These are phyloP conservation scores for Bos indicus DNA, from an alignment of 2,113 vertebrate species.

Conservation along the genomic window DNA sequence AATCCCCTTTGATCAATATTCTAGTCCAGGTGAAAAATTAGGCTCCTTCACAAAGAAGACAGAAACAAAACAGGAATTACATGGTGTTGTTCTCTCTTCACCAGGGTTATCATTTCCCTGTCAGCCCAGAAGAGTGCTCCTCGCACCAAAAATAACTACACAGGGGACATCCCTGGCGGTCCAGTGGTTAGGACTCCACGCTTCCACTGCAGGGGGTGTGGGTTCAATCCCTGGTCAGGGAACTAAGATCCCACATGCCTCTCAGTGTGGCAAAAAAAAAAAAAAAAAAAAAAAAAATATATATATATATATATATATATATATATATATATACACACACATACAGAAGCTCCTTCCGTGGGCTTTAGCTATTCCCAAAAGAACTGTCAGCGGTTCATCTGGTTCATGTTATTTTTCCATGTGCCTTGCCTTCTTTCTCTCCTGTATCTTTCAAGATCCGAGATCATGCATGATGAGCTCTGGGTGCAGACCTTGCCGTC, in stretches of 20 bases:
- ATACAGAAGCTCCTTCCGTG: background rate
- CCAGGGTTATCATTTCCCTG: background rate
- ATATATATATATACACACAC: fast-evolving
- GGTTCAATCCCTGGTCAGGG: background rate
- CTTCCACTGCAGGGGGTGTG: background rate
- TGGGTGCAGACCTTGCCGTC: background rate
- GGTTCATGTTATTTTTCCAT: background rate
- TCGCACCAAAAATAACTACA: background rate
- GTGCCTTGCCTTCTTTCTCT: background rate
- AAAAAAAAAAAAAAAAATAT: background rate
- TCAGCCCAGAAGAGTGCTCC: background rate
- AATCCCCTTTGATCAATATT: background rate
- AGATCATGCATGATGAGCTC: background rate
- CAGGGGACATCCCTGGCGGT: background rate
- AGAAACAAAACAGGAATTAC: background rate
- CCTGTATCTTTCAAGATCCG: background rate
- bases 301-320: too few species aligned
- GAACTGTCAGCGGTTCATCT: fast-evolving
- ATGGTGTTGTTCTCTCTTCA: background rate
- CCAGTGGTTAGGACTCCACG: background rate
- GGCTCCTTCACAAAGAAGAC: background rate
- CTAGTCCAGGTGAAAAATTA: background rate
- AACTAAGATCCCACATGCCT: background rate
- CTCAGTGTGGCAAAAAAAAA: background rate
- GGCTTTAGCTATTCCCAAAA: background rate